Evolutionary conservation across 2,113 vertebrate species (phyloP).

Genomic region (Rhinopomastus cyanomelas): DNA sequence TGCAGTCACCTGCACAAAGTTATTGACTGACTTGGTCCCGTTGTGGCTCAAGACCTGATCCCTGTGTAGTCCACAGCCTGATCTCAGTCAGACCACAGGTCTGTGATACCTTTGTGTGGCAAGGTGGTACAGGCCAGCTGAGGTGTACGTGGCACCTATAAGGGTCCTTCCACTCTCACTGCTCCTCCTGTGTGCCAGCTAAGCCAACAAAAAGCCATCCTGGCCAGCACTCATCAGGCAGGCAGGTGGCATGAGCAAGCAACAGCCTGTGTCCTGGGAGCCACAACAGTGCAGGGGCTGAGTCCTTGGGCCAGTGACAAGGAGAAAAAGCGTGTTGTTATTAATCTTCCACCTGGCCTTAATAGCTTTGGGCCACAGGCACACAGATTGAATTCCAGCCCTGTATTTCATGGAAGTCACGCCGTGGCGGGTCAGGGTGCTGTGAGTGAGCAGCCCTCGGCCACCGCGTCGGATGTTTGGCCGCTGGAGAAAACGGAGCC

Average conservation of each 20-base stretch:
- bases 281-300: not conserved
- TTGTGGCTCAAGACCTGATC: fast-evolving
- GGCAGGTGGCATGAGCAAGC: fast-evolving
- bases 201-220: not conserved
- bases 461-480: not conserved
- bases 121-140: not conserved
- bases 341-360: slow-evolving; percentile 26
- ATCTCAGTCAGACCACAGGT: not conserved
- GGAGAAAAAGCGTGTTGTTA: not conserved
- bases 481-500: not conserved
- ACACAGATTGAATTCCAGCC: slow-evolving; percentile 26
- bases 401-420: slow-evolving; percentile 24
- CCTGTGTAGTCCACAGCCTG: not conserved
- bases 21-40: not conserved
- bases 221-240: not conserved
- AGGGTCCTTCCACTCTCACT: not conserved
- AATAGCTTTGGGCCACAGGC: slow-evolving; percentile 24
- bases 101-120: not conserved
- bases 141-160: not conserved
- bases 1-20: fast-evolving
- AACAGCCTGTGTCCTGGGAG: fast-evolving
- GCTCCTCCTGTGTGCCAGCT: not conserved
- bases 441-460: not conserved
- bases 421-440: not conserved
- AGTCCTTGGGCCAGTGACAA: slow-evolving; percentile 38